These are phyloP conservation scores for Myocastor coypus DNA, from an alignment of 2,113 vertebrate species.

Conservation along the genomic window DNA sequence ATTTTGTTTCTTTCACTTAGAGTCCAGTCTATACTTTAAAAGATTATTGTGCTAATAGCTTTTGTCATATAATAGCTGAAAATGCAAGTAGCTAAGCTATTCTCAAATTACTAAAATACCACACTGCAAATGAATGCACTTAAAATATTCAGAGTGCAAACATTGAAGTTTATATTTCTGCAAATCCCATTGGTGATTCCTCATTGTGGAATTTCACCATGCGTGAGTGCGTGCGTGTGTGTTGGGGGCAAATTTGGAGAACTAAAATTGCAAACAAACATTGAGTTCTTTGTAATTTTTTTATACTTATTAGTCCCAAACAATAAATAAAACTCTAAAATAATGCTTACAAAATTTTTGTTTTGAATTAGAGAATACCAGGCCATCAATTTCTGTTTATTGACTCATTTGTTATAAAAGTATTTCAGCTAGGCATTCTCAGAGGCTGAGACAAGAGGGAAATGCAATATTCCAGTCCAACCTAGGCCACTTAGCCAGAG, in stretches of 20 bases:
- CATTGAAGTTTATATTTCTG: background rate
- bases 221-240: background rate
- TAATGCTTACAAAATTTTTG: background rate
- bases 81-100: background rate
- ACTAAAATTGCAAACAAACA: background rate
- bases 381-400: constrained; percentile 29
- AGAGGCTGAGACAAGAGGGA: background rate
- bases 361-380: background rate
- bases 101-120: background rate
- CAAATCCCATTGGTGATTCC: background rate
- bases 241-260: background rate
- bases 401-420: background rate
- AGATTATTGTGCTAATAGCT: constrained; percentile 6
- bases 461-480: background rate
- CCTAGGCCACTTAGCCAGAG: background rate
- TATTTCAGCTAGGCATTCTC: background rate
- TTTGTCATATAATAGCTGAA: background rate
- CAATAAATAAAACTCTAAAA: background rate
- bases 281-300: background rate
- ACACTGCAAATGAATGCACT: background rate
- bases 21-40: constrained; percentile 20
- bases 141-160: constrained; percentile 12
- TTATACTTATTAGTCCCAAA: background rate
- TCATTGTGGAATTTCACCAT: background rate
- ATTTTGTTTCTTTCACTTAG: constrained; percentile 12